Conservation (phyloP, 1,140 invertebrate genomes). For the Formica selysi region DNA sequence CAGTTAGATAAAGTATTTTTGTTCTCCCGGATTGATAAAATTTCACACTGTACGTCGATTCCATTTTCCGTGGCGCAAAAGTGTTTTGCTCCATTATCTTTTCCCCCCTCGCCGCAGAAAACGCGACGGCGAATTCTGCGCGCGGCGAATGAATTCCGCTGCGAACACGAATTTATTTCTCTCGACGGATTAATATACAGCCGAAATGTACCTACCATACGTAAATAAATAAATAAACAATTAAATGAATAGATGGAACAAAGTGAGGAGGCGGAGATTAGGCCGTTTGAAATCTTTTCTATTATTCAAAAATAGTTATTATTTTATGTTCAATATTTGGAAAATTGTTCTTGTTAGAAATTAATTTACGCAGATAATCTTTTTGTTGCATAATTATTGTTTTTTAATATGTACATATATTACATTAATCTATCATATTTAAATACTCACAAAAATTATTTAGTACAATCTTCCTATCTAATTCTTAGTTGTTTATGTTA, state of each 20-base stretch:
- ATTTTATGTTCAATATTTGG: neutral
- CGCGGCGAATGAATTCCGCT: slow-evolving; percentile 32
- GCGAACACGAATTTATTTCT: slow-evolving; percentile 50
- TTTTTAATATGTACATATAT: neutral
- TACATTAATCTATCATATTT: neutral
- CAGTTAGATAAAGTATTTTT: slow-evolving; percentile 34
- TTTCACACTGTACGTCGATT: slow-evolving; percentile 31
- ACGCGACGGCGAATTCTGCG: slow-evolving; percentile 37
- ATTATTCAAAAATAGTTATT: slow-evolving; percentile 17
- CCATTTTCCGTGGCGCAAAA: slow-evolving; percentile 23
- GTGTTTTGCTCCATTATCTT: slow-evolving; percentile 40
- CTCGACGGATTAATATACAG: slow-evolving; percentile 57
- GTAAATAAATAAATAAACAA: slow-evolving; percentile 70
- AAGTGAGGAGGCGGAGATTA: slow-evolving; percentile 14
- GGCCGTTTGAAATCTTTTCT: slow-evolving; percentile 10
- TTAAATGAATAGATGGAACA: slow-evolving; percentile 47
- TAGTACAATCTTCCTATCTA: neutral
- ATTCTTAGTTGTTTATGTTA: neutral
- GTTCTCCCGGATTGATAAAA: slow-evolving; percentile 21
- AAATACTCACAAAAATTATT: neutral
- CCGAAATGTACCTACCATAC: slow-evolving; percentile 71
- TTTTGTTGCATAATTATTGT: neutral
- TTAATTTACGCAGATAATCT: slow-evolving; percentile 7
- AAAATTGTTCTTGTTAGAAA: slow-evolving; percentile 17
- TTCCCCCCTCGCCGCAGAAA: slow-evolving; percentile 23